Evolutionary conservation across 2,113 vertebrate genomes (phyloP), one percentile per base, ranked within the genome.

Genomic region (Clinocottus analis): DNA sequence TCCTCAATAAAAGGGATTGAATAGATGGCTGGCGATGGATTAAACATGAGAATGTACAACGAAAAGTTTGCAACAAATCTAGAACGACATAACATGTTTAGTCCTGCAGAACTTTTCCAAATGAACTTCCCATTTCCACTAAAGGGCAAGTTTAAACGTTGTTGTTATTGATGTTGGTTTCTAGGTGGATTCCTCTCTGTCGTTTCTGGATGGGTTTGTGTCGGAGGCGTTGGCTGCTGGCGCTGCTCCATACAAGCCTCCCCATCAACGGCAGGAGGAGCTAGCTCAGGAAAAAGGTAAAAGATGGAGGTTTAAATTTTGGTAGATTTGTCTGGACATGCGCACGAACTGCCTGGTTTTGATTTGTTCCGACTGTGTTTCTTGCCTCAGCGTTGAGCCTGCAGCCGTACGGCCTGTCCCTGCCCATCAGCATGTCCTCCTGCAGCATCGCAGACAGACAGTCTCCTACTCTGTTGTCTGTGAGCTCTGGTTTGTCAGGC

Each of bases 181-280:
- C 7, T 82, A 99, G 98, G 96, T 98, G 33, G 98, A 99, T 94
- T 97, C 96, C 66, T 99, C 98, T 9, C 94, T 99, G 75, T 98
- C 97, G 58, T 99, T 99, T 88, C 91, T 99, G 92, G 98, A 99
- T 92, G 96, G 94, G 23, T 99, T 97, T 91, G 98, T 99, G 89
- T 97, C 97, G 4, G 97, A 99, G 83, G 96, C 96, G 43, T 94
- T 99, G 82, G 94, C 92, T 69, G 87, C 71, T 14, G 98, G 98
- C 19, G 97, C 96, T 23, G 96, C 97, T 69, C 97, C 98, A 0
- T 99, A 99, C 72, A 99, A 98, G 61, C 96, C 98, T 81, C 96
- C 95, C 27, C 97, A 99, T 85, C 98, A 99, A 85, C 95, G 98
- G 75, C 97, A 97, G 70, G 96, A 98, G 79, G 98, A 99, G 41